Base-by-base conservation (phyloP, 2,888 invertebrate species). In the Nasonovia ribisnigri region DNA sequence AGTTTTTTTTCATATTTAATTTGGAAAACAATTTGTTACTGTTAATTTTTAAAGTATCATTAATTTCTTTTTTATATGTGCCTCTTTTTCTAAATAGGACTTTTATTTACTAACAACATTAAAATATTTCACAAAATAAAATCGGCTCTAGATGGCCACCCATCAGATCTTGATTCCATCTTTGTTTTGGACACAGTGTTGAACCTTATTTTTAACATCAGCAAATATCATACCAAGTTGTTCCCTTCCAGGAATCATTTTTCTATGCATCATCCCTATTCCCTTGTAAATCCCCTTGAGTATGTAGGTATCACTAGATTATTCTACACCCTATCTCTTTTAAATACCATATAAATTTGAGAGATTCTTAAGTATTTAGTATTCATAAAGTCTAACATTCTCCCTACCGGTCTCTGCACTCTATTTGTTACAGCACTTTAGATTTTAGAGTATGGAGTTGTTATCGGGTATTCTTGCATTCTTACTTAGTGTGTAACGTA, bases 271-370 rank as follows among this genome's bases (percentile, higher is more conserved):
- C 4, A n/a, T n/a, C 13, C 16, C 16, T n/a, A n/a, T n/a, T 67
- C n/a, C 11, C 5, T 4, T 1, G n/a, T n/a, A 4, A 16, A n/a
- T n/a, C n/a, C n/a, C 11, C 5, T 4, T 1, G n/a, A 10, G n/a
- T 67, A n/a, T 67, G 13, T 67, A 67, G n/a, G n/a, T 67, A n/a
- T 67, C 5, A n/a, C 8, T 67, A 67, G n/a, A 16, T 67, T n/a
- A n/a, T 67, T n/a, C 10, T 67, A n/a, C n/a, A n/a, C 16, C n/a
- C 6, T 67, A 67, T n/a, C 1, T 4, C 13, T 67, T 67, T 36
- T 67, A 16, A 67, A 67, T 16, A 67, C 16, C 13, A 67, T 67
- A 67, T n/a, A 11, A 67, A 67, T 67, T n/a, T 16, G n/a, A n/a
- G 16, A 67, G n/a, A n/a, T 16, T 16, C 16, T 2, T n/a, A n/a